phyloP scores from a whole-genome alignment of 2,888 invertebrate genomes.

The Tenthredo notha region DNA sequence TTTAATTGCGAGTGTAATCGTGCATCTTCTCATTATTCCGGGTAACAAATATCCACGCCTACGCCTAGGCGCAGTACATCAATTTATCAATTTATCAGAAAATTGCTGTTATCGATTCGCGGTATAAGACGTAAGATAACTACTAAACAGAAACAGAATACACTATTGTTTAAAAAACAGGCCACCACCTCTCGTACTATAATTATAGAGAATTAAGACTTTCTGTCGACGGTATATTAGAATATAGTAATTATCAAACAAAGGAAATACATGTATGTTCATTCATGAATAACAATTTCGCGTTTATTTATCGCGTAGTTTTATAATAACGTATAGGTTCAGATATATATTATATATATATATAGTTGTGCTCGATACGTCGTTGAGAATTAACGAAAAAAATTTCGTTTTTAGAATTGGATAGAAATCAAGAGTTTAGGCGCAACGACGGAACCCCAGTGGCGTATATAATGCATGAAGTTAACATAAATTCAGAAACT shows the following conservation, averaged over 20 bases:
- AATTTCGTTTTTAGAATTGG: slow-evolving; percentile 12
- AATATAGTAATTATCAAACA: neutral
- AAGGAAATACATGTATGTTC: neutral
- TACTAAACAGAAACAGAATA: neutral
- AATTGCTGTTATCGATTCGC: slow-evolving; percentile 7
- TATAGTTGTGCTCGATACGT: neutral
- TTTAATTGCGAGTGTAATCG: neutral
- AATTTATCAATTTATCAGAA: neutral
- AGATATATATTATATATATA: too few species aligned
- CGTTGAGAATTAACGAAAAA: neutral
- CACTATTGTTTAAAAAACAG: neutral
- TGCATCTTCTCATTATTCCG: neutral
- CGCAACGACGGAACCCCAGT: slow-evolving; percentile 10
- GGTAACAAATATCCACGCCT: neutral
- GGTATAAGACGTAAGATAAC: neutral
- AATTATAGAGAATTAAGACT: slow-evolving; percentile 2
- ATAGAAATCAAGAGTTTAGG: slow-evolving; percentile 51
- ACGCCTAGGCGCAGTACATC: neutral
- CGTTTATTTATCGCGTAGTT: neutral
- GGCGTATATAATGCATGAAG: slow-evolving; percentile 46
- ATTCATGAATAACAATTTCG: slow-evolving; percentile 28
- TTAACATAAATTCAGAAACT: slow-evolving; percentile 43
- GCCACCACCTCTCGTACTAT: neutral
- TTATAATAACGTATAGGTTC: too few species aligned
- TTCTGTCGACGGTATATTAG: slow-evolving; percentile 1